Base-by-base conservation (phyloP, 1,140 invertebrate species). In the Trialeurodes vaporariorum region DNA sequence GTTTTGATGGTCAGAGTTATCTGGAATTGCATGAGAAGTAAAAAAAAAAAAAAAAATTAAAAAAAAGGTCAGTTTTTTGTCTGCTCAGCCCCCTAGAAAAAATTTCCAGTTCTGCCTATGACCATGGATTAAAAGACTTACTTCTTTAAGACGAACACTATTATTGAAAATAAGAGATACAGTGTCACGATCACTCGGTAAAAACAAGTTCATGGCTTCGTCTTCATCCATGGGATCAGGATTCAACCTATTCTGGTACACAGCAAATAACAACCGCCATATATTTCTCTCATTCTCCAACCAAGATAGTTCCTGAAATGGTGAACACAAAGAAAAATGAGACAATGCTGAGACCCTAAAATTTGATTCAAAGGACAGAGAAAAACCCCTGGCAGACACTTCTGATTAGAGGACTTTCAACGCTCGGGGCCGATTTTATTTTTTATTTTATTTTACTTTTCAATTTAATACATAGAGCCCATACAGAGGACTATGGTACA, bases 211-310 rank as follows among this genome's bases (percentile, higher is more conserved):
- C 13, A 65, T 25, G 25, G 26, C 76, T 78, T 34, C 79, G 75
- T 9, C 71, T 69, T 83, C 82, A 25, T 80, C 79, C 27, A 79
- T 73, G 58, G 81, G 71, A 61, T 70, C 76, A 58, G 72, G 72
- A 59, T 73, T 75, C 27, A 91, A 75, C 60, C 90, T 83, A 78
- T 95, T 91, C 72, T 87, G 84, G 77, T 90, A 93, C 1, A 96
- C 77, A 69, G 87, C 88, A 71, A 87, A 83, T 11, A 95, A 72
- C 27, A 96, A 79, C 70, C 90, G 83, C 93, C 93, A 96, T 5
- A 89, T 93, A 74, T 93, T 91, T 60, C 88, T 83, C 76, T 96
- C 93, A 75, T 88, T 86, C 67, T 87, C 84, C 2, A 93, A 74
- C 83, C 87, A 85, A 78, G 80, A 73, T 76, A 81, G 27, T 25